phyloP scores from a whole-genome alignment of 1,140 invertebrate genomes.

The Harlomillsia oculata region DNA sequence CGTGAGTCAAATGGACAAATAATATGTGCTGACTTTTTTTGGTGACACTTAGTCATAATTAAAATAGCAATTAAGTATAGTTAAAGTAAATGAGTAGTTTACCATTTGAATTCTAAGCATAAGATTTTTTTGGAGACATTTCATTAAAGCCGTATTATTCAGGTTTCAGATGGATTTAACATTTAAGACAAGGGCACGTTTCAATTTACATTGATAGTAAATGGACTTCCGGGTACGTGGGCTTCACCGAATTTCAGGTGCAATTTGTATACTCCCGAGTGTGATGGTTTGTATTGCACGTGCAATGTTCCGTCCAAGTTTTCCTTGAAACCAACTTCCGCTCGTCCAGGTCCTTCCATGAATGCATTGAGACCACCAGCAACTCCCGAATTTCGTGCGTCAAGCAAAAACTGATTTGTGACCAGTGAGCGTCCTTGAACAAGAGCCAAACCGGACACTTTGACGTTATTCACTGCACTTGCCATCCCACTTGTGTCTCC shows the following conservation, averaged over 20 bases:
- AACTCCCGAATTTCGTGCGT: constrained; percentile 29
- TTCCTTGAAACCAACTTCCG: constrained; percentile 25
- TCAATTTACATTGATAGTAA: constrained; percentile 30
- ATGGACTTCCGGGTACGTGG: constrained; percentile 29
- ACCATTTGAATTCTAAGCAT: no score
- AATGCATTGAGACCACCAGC: constrained; percentile 33
- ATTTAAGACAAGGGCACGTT: no score
- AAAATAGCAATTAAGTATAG: no score
- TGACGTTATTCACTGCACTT: constrained; percentile 23
- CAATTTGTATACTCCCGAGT: constrained; percentile 32
- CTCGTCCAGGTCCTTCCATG: constrained; percentile 35
- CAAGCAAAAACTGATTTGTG: constrained; percentile 34
- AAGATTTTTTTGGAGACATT: no score
- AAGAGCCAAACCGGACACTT: constrained; percentile 25
- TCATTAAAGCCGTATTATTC: no score
- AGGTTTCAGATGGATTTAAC: no score
- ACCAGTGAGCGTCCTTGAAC: constrained; percentile 27
- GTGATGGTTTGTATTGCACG: constrained; percentile 34
- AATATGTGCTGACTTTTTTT: no score
- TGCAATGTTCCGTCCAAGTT: constrained; percentile 23
- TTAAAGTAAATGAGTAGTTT: no score
- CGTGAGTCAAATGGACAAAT: no score
- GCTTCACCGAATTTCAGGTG: constrained; percentile 31
- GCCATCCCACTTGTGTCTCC: constrained; percentile 24
- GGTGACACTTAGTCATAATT: no score